Base-by-base conservation (phyloP, 2,888 invertebrate genomes). In the Plebejus anna region DNA sequence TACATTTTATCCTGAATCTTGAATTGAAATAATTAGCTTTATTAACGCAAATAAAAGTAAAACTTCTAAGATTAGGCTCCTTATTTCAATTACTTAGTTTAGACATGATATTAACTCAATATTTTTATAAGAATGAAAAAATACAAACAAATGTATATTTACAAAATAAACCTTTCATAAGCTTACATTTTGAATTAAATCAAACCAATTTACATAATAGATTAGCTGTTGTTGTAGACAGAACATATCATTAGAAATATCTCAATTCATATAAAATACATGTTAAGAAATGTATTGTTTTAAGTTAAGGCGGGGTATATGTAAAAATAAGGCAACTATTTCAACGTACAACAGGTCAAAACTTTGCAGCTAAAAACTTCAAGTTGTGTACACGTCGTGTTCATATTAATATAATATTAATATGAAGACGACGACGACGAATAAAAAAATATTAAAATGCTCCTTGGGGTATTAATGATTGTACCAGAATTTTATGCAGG, bases 41-140 rank as follows among this genome's bases (percentile, higher is more conserved):
- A 59, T 22, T 66, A 66, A 66, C 61, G 61, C 61, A 2, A 36
- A 36, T 66, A 32, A 66, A 66, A 66, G 32, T 66, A 36, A 66
- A 66, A 66, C 16, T 4, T 66, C 13, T 32, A 66, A 66, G 13
- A 66, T 55, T 4, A 55, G 28, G 32, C 66, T 66, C 3, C 4
- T 66, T 32, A 16, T 66, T 36, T 66, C 32, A 66, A 66, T 66
- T 36, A 66, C 66, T 66, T 66, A 66, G 66, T 66, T 36, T 66
- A 66, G 66, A 66, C 32, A 36, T 66, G 32, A 66, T 66, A 61
- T 11, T 61, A 13, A 11, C 61, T 61, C 28, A 4, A 9, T 61
- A 36, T 66, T 66, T 32, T 32, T 36, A 36, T 16, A 36, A 66
- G 11, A 13, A 66, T 13, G 66, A 1, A 66, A 66, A 36, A 32